phyloP scores from a whole-genome alignment of 1,140 invertebrate species.

The Drosophila bocqueti region DNA sequence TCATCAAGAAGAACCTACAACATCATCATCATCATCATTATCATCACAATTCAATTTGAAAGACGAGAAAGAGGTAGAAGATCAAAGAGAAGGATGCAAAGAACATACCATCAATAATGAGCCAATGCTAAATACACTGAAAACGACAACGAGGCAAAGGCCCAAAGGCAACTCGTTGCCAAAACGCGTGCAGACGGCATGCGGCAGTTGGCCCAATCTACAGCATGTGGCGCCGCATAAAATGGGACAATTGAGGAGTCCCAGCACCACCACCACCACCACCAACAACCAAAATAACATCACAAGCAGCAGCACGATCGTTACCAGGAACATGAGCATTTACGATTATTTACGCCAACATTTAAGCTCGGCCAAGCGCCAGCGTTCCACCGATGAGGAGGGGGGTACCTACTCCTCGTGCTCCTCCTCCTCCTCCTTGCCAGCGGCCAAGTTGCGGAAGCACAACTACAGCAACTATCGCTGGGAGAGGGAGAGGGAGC shows the following conservation, averaged over 20 bases:
- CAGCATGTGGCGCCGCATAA: conserved; percentile 75
- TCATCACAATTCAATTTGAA: conserved; percentile 1
- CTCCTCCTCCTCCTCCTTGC: background rate
- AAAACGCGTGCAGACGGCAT: conserved; percentile 64
- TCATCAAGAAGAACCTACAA: conserved; percentile 18
- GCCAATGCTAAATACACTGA: conserved; percentile 62
- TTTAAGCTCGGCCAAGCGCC: conserved; percentile 50
- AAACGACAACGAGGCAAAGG: conserved; percentile 23
- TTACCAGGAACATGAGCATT: conserved; percentile 70
- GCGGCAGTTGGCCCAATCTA: conserved; percentile 71
- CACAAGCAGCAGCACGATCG: conserved; percentile 42
- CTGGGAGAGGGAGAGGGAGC: conserved; percentile 9
- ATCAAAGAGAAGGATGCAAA: conserved; percentile 14
- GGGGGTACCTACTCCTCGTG: background rate
- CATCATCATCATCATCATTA: conserved; percentile 5
- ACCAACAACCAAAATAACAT: conserved; percentile 11
- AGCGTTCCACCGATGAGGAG: conserved; percentile 23
- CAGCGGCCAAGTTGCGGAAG: conserved; percentile 58
- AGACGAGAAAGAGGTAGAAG: background rate
- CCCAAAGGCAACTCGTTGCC: conserved; percentile 35
- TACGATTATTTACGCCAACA: conserved; percentile 67
- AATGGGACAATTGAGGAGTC: conserved; percentile 27
- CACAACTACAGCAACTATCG: conserved; percentile 52
- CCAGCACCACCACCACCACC: conserved; percentile 10
- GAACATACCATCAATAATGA: conserved; percentile 34